phyloP scores from a whole-genome alignment of 92 coral and sea anemone genomes.

The Porites cylindrica region DNA sequence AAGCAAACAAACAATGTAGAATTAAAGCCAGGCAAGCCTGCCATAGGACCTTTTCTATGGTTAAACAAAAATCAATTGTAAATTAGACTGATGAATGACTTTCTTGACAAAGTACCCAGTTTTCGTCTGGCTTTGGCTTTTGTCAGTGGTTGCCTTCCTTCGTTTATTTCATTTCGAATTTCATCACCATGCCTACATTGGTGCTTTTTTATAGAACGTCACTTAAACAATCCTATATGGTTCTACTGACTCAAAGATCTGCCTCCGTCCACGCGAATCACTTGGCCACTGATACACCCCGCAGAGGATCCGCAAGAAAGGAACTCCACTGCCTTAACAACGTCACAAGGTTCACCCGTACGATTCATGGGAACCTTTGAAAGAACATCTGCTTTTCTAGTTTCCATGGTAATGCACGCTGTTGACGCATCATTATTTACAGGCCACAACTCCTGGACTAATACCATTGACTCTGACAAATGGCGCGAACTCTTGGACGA shows the following conservation, averaged over 20 bases:
- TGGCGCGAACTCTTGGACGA: slow-evolving; percentile 81
- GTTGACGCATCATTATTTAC: background rate
- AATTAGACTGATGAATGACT: too few relatives aligned
- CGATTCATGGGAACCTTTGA: slow-evolving; percentile 68
- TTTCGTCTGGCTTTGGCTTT: too few relatives aligned
- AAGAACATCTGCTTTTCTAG: slow-evolving; percentile 28
- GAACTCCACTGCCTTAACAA: slow-evolving; percentile 60
- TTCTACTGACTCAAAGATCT: slow-evolving; percentile 57
- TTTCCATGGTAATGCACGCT: background rate
- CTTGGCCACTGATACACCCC: slow-evolving; percentile 74
- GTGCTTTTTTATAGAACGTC: too few relatives aligned
- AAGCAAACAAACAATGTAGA: too few relatives aligned
- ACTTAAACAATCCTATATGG: background rate
- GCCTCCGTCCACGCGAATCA: slow-evolving; percentile 76
- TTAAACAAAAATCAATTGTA: too few relatives aligned
- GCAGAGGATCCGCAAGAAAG: slow-evolving; percentile 53
- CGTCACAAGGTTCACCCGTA: slow-evolving; percentile 54
- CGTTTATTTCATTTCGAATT: too few relatives aligned
- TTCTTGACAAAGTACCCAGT: too few relatives aligned
- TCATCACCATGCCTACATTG: too few relatives aligned
- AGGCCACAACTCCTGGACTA: slow-evolving; percentile 76
- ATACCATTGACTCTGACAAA: slow-evolving; percentile 80
- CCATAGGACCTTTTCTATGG: too few relatives aligned
- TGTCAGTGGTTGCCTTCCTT: too few relatives aligned
- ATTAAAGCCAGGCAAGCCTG: too few relatives aligned